Evolutionary conservation across 2,113 vertebrate genomes (phyloP).

Genomic region (Alethe diademata): DNA sequence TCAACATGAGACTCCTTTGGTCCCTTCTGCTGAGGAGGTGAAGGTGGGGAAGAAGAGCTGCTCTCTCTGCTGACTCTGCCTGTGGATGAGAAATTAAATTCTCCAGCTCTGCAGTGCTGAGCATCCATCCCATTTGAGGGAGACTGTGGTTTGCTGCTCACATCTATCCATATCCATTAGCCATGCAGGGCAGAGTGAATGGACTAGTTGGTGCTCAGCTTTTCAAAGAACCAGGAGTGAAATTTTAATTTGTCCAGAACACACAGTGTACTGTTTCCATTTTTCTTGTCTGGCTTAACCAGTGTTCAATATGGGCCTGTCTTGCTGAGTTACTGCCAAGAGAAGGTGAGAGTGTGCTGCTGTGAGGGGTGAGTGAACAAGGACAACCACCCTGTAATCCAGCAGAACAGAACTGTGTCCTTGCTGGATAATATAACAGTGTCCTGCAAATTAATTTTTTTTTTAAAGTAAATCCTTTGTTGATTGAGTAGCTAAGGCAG

Average conservation of each 20-base stretch:
- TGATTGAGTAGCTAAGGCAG: neutral
- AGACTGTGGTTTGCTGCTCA: neutral
- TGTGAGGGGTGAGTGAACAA: neutral
- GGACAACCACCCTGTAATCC: neutral
- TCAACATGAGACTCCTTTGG: neutral
- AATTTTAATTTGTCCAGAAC: slow-evolving; percentile 37
- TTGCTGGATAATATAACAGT: neutral
- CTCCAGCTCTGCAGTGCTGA: neutral
- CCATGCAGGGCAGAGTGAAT: neutral
- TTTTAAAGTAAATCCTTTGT: neutral
- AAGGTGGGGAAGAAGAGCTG: neutral
- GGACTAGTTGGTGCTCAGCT: neutral
- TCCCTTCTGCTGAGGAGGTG: neutral
- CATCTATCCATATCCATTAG: slow-evolving; percentile 33
- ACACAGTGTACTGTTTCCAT: neutral
- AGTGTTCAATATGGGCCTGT: neutral
- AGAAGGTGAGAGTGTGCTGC: neutral
- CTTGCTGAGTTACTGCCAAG: neutral
- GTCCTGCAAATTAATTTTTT: neutral
- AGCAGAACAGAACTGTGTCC: neutral
- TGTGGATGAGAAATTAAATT: neutral
- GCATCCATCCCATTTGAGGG: neutral
- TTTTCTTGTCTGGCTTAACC: slow-evolving; percentile 28
- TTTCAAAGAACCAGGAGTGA: neutral
- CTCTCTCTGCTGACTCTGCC: neutral